Evolutionary conservation across 2,888 invertebrate genomes (phyloP), one percentile per base, ranked within the genome.

Genomic region (Stenurella melanura): DNA sequence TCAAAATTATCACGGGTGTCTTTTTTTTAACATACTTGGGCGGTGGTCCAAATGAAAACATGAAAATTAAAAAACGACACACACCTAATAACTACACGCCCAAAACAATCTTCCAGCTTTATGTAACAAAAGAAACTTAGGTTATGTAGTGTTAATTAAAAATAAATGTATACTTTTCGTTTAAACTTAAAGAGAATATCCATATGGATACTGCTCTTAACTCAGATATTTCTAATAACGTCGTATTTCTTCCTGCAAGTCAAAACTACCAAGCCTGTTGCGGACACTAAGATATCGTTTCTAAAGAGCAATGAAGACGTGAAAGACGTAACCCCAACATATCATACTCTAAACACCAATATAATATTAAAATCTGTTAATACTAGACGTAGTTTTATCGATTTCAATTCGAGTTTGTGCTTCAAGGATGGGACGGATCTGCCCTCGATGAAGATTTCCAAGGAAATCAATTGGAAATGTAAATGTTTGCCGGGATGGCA

Each of bases 401-500:
- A 90, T 82, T 90, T 89, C 77, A 89, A 90, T 75, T 89, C 89
- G 12, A 90, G 89, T 81, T 79, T 90, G 78, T 90, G 90, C 80
- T 90, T 86, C 78, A 87, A 84, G 68, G 87, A 86, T 77, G 90
- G 90, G 1, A 90, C 90, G 3, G 90, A 90, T 82, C 81, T 88
- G 15, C 86, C 86, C 70, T 85, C 86, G 7, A 90, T 90, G 89
- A 85, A 85, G 74, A 82, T 87, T 17, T 83, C 86, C 6, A 84
- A 87, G 71, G 86, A 88, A 76, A 76, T 84, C 5, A 87, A 88
- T 75, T 89, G 90, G 89, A 89, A 89, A 82, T 93, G 93, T 81
- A 87, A 90, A 17, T 93, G 93, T 84, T 88, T 90, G 71, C 90
- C 89, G n/a, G 92, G 92, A 38, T 93, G 93, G 93, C 93, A 93